Evolutionary conservation across 64 coral and sea anemone species (phyloP), one percentile per base, ranked within the genome.

Genomic region (Pocillopora damicornis): DNA sequence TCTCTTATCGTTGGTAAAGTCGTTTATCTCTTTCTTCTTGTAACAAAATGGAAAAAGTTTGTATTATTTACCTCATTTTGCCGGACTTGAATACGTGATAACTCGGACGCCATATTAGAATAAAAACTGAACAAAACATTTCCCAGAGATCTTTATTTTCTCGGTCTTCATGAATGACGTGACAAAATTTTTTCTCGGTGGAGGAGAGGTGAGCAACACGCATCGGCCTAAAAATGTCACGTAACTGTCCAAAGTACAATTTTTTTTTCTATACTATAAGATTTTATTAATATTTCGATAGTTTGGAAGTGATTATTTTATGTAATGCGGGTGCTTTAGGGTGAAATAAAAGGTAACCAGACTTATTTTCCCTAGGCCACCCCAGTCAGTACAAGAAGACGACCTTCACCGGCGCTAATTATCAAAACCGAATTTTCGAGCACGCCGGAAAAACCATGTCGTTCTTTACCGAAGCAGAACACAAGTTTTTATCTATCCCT

Each of bases 401-500:
- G 45, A 6, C 11, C 38, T 71, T 58, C 38, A 4, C 64, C 11
- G 36, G 67, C 67, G 67, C 67, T 20, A 23, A 1, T 71, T 71
- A 7, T 11, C 25, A 23, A 71, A 23, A 13, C 22, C 0, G 35
- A 5, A 12, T 7, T 51, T 23, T 11, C 11, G 1, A 2, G 17
- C 37, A 77, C 20, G 20, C 22, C 17, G 37, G 75, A 77, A 73
- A 17, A 67, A 93, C 60, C 20, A 99, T 95, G 97, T 89, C 93
- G 9, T 99, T 99, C 93, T 99, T 99, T 72, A 88, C 90, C 60
- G 88, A 95, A 51, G 97, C 97, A 58, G 90, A 90, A 86, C 83
- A 88, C 42, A 76, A 88, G 26, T 99, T 99, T 65, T 76, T 77
- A 65, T 72, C 88, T 15, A 42, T 99, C 35, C 90, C 90, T 38